Conservation (phyloP, 2,888 invertebrate species). For the Leptinotarsa haldemani region DNA sequence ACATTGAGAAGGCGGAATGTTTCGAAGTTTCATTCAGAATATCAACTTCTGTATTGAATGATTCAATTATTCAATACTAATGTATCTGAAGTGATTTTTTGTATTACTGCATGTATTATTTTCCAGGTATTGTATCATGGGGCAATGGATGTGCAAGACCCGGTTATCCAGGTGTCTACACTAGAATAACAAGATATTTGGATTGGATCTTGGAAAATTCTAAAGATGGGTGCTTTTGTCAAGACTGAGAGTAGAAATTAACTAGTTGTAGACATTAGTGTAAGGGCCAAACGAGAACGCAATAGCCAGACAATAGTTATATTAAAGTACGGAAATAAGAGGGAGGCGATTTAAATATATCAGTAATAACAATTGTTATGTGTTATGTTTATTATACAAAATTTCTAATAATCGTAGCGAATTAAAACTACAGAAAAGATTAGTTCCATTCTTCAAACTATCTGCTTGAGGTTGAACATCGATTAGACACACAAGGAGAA, state of each 20-base stretch:
- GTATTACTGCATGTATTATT: slow-evolving; percentile 3
- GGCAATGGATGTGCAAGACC: slow-evolving; percentile 89
- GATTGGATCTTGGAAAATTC: slow-evolving; percentile 85
- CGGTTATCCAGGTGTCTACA: slow-evolving; percentile 89
- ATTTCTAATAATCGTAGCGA: too few species aligned
- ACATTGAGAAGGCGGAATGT: too few species aligned
- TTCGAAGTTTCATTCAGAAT: too few species aligned
- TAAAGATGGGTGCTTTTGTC: slow-evolving; percentile 85
- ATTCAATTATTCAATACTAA: neutral
- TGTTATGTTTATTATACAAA: neutral
- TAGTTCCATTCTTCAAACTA: too few species aligned
- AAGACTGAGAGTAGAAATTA: slow-evolving; percentile 51
- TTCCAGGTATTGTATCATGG: slow-evolving; percentile 85
- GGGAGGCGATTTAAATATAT: too few species aligned
- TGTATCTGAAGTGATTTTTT: neutral
- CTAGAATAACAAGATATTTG: slow-evolving; percentile 83
- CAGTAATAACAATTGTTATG: neutral
- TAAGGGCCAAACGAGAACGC: neutral
- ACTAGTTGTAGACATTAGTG: neutral
- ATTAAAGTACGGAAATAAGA: neutral
- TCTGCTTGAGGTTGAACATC: too few species aligned
- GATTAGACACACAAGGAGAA: too few species aligned
- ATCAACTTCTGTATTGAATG: too few species aligned
- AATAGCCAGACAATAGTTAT: neutral
- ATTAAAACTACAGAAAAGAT: too few species aligned